Evolutionary conservation across 2,888 invertebrate genomes (phyloP), one percentile per base, ranked within the genome.

Genomic region (Lepeophtheirus nordmannii): DNA sequence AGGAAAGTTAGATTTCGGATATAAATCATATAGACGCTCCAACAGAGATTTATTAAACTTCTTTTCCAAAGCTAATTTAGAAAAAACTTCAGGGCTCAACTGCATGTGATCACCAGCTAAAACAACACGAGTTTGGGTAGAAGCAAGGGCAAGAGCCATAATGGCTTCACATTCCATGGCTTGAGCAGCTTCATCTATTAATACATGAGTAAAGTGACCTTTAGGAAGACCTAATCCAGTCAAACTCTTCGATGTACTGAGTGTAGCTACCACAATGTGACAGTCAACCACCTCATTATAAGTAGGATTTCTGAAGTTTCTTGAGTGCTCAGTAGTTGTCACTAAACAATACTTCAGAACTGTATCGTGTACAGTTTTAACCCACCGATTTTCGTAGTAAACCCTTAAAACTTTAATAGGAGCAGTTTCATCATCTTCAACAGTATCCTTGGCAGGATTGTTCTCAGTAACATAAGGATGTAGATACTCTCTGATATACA

Each of bases 81-180:
- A 73, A 67, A 84, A 87, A 10, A 89, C 80, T 74, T 88, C 88
- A 0, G 88, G 88, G 68, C 86, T 85, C 73, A 89, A 79, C 79
- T 87, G 81, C 86, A 87, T 86, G 73, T 89, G 87, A 76, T 89
- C 89, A 62, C 89, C 89, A 61, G 89, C 88, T 58, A 89, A 75
- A 0, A 89, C 86, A 67, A 89, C 81, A 58, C 87, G 59, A 0
- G 88, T 89, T 12, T 79, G 78, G 63, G 81, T 80, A 68, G 82
- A 83, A 3, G 87, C 87, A 67, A 88, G 73, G 0, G 85, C 83
- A 66, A 89, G 73, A 0, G 89, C 87, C 76, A 86, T 86, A 14
- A 89, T 81, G 0, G 86, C 86, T 75, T 89, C 89, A 76, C 86
- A 86, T 75, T 89, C 89, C 79, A 88, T 83, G 0, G 87, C 87